Conservation (phyloP, 2,797 vertebrate species). For the Fistularia commersonii region DNA sequence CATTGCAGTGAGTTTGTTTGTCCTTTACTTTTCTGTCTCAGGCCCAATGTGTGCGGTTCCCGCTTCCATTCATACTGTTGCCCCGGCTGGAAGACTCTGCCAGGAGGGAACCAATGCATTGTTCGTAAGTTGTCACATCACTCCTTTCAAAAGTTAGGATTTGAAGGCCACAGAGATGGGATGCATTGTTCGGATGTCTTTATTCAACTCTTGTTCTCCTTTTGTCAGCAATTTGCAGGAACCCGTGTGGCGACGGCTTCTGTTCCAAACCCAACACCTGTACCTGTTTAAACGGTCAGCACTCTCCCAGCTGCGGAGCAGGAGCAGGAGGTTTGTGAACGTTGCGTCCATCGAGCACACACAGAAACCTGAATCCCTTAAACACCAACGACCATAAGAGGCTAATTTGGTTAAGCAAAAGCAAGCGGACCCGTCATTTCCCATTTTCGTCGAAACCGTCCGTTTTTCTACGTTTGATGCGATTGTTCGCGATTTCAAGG, state of each 20-base stretch:
- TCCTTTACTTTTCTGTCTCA: slow-evolving; percentile 59
- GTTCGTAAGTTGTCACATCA: slow-evolving; percentile 87
- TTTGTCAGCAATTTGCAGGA: slow-evolving; percentile 86
- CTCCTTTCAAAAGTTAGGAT: not conserved
- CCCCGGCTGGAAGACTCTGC: slow-evolving; percentile 97
- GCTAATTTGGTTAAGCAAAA: no score
- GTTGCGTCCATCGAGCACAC: not conserved
- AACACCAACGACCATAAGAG: no score
- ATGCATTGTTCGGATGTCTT: not conserved
- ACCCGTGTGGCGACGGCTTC: slow-evolving; percentile 88
- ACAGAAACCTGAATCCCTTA: not conserved
- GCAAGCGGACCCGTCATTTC: no score
- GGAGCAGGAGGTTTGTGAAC: slow-evolving; percentile 77
- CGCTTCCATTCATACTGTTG: slow-evolving; percentile 98
- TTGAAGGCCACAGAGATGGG: not conserved
- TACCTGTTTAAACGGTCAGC: slow-evolving; percentile 87
- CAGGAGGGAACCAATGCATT: slow-evolving; percentile 97
- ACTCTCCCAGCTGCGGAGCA: slow-evolving; percentile 86
- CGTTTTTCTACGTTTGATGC: no score
- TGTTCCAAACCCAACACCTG: slow-evolving; percentile 95
- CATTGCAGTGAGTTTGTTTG: slow-evolving; percentile 39
- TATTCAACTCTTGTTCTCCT: not conserved
- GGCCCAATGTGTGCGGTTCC: slow-evolving; percentile 98
- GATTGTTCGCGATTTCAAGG: no score
- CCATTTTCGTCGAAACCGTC: no score